Evolutionary conservation across 2,797 vertebrate genomes (phyloP).

Genomic region (Anableps anableps): DNA sequence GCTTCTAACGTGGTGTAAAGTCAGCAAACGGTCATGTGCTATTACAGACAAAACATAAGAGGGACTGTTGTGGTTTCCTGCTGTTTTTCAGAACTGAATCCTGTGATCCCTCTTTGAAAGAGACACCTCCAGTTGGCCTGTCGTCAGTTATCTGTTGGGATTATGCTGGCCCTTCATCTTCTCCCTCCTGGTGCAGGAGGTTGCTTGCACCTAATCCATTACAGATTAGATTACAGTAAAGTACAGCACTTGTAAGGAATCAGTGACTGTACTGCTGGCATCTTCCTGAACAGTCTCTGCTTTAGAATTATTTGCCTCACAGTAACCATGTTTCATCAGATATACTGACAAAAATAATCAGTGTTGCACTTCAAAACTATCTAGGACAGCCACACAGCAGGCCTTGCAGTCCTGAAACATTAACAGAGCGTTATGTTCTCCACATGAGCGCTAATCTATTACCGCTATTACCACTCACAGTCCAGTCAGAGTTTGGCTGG

Average conservation of each 20-base stretch:
- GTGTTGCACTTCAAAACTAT: not conserved
- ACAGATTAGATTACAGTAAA: slow-evolving; percentile 73
- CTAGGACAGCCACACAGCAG: too few relatives aligned
- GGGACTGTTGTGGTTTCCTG: slow-evolving; percentile 14
- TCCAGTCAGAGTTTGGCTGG: slow-evolving; percentile 16
- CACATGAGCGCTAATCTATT: not conserved
- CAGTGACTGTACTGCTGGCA: not conserved
- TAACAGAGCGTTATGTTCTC: not conserved
- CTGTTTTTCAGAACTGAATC: slow-evolving; percentile 14
- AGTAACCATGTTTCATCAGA: not conserved
- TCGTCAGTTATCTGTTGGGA: slow-evolving; percentile 43
- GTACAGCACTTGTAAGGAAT: slow-evolving; percentile 14
- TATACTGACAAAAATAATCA: not conserved
- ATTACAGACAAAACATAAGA: not conserved
- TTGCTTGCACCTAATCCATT: slow-evolving; percentile 67
- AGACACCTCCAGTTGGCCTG: slow-evolving; percentile 15
- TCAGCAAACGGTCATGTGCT: not conserved
- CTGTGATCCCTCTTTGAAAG: slow-evolving; percentile 21
- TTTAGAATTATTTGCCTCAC: not conserved
- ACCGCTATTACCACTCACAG: not conserved
- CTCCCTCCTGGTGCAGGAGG: slow-evolving; percentile 36
- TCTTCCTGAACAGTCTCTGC: not conserved
- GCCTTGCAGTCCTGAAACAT: not conserved
- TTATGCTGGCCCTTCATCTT: slow-evolving; percentile 59
- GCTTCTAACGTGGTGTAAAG: not conserved